phyloP scores from a whole-genome alignment of 2,888 invertebrate species.

The Meganola albula region DNA sequence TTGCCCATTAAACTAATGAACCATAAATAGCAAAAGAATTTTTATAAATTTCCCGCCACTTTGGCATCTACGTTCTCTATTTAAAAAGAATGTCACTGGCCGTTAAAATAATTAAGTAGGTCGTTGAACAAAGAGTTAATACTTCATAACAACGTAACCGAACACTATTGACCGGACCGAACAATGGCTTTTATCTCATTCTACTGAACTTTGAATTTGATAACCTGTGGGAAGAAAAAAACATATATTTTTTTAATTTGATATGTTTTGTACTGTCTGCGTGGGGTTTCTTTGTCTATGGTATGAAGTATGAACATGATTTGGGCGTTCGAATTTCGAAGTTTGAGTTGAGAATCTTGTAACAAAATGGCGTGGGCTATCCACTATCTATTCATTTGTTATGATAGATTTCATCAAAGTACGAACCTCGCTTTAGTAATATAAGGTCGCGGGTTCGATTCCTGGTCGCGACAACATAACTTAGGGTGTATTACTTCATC shows the following conservation, averaged over 20 bases:
- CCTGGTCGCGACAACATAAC: too few species aligned
- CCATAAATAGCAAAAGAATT: too few species aligned
- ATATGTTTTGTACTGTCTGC: slow-evolving; percentile 33
- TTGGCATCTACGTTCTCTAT: slow-evolving; percentile 5
- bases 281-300: slow-evolving; percentile 28
- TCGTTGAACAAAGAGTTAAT: slow-evolving; percentile 46
- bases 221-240: slow-evolving; percentile 67
- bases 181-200: slow-evolving; percentile 64
- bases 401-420: too few species aligned
- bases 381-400: too few species aligned
- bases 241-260: slow-evolving; percentile 50
- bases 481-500: too few species aligned
- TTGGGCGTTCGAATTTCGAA: slow-evolving; percentile 16
- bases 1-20: too few species aligned
- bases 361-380: slow-evolving; percentile 7
- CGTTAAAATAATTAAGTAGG: slow-evolving; percentile 41
- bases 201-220: slow-evolving; percentile 62
- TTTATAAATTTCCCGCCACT: too few species aligned
- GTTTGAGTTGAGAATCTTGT: slow-evolving; percentile 12
- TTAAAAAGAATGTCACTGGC: slow-evolving; percentile 24
- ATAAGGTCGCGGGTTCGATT: too few species aligned
- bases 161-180: slow-evolving; percentile 45
- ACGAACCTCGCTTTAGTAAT: too few species aligned
- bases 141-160: slow-evolving; percentile 38
- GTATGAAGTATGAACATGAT: slow-evolving; percentile 31